phyloP scores from a whole-genome alignment of 2,113 vertebrate genomes.

The Sapayoa aenigma region DNA sequence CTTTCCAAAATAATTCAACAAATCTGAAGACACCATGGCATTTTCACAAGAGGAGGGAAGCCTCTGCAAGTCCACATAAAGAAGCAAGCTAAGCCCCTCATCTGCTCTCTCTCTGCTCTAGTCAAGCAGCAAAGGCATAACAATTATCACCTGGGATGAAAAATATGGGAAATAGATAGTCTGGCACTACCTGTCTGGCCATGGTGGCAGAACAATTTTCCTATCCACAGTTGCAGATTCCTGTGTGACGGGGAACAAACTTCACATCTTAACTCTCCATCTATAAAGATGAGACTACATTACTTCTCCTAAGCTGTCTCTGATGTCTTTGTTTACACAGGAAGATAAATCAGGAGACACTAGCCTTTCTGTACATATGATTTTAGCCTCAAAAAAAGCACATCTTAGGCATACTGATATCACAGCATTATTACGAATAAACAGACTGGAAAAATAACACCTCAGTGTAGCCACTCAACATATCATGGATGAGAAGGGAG shows the following conservation, averaged over 20 bases:
- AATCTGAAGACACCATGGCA: neutral
- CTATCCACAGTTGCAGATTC: neutral
- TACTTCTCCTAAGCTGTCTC: neutral
- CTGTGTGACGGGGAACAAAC: neutral
- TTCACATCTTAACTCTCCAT: neutral
- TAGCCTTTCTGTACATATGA: neutral
- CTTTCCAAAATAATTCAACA: neutral
- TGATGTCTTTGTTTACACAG: neutral
- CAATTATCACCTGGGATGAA: neutral
- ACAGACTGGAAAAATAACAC: neutral
- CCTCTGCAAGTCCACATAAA: neutral
- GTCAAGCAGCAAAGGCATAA: neutral
- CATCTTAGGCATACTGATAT: neutral
- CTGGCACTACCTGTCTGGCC: neutral
- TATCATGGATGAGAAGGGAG: neutral
- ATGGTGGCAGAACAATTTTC: rapidly evolving
- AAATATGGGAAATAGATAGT: neutral
- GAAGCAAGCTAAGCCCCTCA: neutral
- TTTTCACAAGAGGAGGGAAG: neutral
- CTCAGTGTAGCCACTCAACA: neutral
- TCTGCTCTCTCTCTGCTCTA: neutral
- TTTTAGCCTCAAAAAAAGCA: neutral
- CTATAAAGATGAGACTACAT: neutral
- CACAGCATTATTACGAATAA: neutral
- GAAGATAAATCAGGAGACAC: neutral